Percentiles rank a stretch among this genome's conserved stretches.
phyloP scores from a whole-genome alignment of 2,888 invertebrate species.

The Acleris sparsana region DNA sequence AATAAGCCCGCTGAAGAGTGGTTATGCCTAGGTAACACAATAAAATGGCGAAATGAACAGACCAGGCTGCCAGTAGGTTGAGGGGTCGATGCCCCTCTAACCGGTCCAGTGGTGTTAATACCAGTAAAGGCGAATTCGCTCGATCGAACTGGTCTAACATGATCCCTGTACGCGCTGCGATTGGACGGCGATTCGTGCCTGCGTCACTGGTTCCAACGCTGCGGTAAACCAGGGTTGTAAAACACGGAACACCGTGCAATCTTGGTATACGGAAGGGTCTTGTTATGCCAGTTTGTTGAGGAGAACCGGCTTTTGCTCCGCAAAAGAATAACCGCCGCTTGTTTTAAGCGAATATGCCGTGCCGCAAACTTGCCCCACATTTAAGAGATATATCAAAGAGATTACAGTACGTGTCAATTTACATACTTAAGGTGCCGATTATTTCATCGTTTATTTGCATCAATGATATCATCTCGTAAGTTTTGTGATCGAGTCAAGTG shows the following conservation, averaged over 20 bases:
- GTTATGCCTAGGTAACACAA: constrained; percentile 42
- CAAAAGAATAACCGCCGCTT: too few species aligned
- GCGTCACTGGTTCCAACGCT: too few species aligned
- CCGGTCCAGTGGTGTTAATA: constrained; percentile 70
- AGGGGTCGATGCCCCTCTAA: constrained; percentile 73
- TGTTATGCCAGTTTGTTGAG: too few species aligned
- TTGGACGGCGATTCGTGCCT: too few species aligned
- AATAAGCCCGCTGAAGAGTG: constrained; percentile 5
- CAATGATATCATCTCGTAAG: background rate
- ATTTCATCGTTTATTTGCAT: constrained; percentile 29
- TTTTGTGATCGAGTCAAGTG: background rate
- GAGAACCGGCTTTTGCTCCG: too few species aligned
- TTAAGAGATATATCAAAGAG: constrained; percentile 52
- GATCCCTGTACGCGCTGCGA: too few species aligned
- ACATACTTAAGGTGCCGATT: constrained; percentile 23
- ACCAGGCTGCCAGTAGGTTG: constrained; percentile 74
- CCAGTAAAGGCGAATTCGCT: too few species aligned
- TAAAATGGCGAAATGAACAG: constrained; percentile 47
- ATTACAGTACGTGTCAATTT: constrained; percentile 35
- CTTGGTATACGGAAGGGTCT: too few species aligned
- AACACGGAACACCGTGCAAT: too few species aligned
- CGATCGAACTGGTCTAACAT: too few species aligned
- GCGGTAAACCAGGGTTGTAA: too few species aligned
- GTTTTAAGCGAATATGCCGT: constrained; percentile 68
- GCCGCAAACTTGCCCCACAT: constrained; percentile 78